Evolutionary conservation across 2,113 vertebrate species (phyloP), one percentile per base, ranked within the genome.

Genomic region (Nanorana parkeri): DNA sequence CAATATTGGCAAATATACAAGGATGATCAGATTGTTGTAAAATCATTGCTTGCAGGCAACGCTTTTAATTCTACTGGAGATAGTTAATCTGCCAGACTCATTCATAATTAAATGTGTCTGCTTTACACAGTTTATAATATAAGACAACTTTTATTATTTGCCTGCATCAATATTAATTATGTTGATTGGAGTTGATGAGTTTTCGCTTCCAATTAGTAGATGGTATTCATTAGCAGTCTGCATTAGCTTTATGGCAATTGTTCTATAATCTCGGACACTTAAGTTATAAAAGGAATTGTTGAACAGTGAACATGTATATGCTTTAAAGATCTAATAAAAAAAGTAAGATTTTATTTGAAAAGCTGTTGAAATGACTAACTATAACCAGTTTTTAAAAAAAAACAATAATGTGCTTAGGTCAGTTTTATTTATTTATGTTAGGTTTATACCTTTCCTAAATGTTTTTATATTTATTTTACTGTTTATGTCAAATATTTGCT

Each of bases 61-160:
- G 20, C 17, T 78, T 78, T 67, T 19, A 78, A 67, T 78, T 55
- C n/a, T 47, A 67, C 54, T 20, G n/a, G 36, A 66, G 47, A 78
- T 67, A 32, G 6, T 26, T 65, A 15, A 29, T 54, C 76, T 78
- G 61, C 61, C 47, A 67, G 52, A 65, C 51, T 78, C 51, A 66
- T 78, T 78, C 36, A 66, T 78, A 78, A 78, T 78, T 78, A 67
- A 78, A 54, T 67, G 41, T 78, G 76, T 67, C 76, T 78, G 61
- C 21, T 36, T 67, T 52, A 55, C 63, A 56, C 61, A 78, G 54
- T 77, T 13, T 77, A 54, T 65, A 64, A 64, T 52, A 78, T 78
- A 28, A 67, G 58, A 47, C 76, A 66, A 55, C 47, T 67, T 78
- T 65, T 65, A 78, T 66, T 78, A 78, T 78, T 21, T 54, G 26